These are phyloP conservation scores for Hylaeus volcanicus DNA, from an alignment of 1,140 invertebrate species.

Conservation along the genomic window DNA sequence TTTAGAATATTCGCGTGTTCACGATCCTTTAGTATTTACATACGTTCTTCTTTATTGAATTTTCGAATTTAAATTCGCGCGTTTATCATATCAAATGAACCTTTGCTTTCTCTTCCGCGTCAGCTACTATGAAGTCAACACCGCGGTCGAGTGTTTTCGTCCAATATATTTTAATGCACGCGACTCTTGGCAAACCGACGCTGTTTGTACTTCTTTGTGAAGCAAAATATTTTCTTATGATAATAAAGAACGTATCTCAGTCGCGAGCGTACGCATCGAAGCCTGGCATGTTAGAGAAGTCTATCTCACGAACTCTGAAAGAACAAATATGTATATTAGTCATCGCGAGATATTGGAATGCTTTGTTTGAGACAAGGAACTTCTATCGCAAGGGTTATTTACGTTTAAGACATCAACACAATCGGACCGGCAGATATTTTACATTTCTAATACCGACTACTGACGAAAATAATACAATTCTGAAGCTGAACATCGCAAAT, in stretches of 20 bases:
- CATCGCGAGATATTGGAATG: background rate
- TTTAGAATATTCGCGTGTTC: too few species aligned
- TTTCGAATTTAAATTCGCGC: constrained; percentile 13
- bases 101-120: constrained; percentile 1
- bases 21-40: too few species aligned
- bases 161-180: constrained; percentile 8
- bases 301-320: background rate
- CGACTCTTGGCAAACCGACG: background rate
- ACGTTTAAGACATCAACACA: background rate
- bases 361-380: background rate
- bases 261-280: background rate
- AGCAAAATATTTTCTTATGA: background rate
- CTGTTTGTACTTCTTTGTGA: background rate
- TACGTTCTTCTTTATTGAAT: constrained; percentile 1
- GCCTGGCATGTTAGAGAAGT: background rate
- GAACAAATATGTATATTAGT: background rate
- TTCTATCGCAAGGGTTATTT: too few species aligned
- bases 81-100: constrained; percentile 26
- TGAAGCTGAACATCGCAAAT: too few species aligned
- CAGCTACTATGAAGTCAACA: background rate
- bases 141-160: background rate
- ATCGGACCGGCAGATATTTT: too few species aligned
- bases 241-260: background rate
- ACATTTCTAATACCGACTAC: too few species aligned
- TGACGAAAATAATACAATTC: too few species aligned